These are phyloP conservation scores for Siniperca scherzeri DNA, from an alignment of 2,797 vertebrate species.

Conservation along the genomic window DNA sequence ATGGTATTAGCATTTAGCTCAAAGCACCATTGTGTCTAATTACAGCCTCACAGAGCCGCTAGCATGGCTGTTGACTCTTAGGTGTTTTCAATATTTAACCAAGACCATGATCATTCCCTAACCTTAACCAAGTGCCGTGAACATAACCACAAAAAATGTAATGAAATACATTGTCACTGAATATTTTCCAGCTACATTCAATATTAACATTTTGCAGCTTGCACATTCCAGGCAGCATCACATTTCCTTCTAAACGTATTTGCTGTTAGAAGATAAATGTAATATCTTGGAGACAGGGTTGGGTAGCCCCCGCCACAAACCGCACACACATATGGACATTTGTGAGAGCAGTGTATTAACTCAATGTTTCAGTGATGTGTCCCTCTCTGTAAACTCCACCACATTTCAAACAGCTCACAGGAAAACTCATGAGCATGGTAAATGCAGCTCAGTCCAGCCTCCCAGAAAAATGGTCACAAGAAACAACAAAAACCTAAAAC, in stretches of 20 bases:
- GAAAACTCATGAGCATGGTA: constrained; percentile 56
- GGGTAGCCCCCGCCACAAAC: not conserved
- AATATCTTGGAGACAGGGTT: not conserved
- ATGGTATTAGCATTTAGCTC: constrained; percentile 1
- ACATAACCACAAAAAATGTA: not conserved
- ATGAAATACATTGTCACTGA: not conserved
- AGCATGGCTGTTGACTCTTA: not conserved
- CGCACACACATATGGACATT: not conserved
- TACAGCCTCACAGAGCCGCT: not conserved
- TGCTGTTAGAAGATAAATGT: not conserved
- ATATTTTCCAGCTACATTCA: not conserved
- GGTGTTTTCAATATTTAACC: not conserved
- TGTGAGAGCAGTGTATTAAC: constrained; percentile 18
- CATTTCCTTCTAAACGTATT: not conserved
- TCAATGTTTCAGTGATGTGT: constrained; percentile 31
- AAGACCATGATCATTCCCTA: not conserved
- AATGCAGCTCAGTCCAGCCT: constrained; percentile 60
- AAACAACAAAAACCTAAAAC: constrained; percentile 75
- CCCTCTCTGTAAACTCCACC: constrained; percentile 29
- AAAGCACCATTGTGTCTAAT: not conserved
- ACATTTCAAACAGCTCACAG: constrained; percentile 43
- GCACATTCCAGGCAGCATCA: not conserved
- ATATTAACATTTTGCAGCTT: constrained; percentile 9
- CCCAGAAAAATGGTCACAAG: constrained; percentile 60
- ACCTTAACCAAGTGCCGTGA: not conserved